Evolutionary conservation across 1,140 invertebrate species (phyloP).

Genomic region (Chlorops oryzae): DNA sequence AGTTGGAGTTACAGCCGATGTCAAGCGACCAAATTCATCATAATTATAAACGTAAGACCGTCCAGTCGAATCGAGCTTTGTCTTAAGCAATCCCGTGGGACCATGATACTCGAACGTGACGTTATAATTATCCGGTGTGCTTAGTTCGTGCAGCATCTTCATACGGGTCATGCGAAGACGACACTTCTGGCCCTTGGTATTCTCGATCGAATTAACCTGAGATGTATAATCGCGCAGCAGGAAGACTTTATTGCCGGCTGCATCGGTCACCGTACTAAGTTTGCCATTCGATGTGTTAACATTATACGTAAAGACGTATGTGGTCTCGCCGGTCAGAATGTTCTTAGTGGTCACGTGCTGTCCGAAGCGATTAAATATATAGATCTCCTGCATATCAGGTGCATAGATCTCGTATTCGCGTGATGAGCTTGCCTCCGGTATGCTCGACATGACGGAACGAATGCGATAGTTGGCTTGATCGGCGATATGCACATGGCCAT

Average conservation of each 20-base stretch:
- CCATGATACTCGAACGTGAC: constrained; percentile 90
- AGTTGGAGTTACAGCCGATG: constrained; percentile 84
- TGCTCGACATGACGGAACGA: constrained; percentile 84
- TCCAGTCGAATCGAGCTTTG: constrained; percentile 83
- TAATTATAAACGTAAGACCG: constrained; percentile 91
- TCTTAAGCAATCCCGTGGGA: constrained; percentile 78
- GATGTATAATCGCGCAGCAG: constrained; percentile 81
- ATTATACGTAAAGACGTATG: constrained; percentile 91
- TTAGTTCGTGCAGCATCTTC: constrained; percentile 81
- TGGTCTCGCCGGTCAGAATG: constrained; percentile 84
- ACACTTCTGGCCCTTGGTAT: constrained; percentile 89
- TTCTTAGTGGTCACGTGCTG: constrained; percentile 90
- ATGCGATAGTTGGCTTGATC: constrained; percentile 90
- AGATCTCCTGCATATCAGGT: constrained; percentile 91
- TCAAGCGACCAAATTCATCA: constrained; percentile 87
- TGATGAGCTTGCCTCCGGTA: constrained; percentile 75
- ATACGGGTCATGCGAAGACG: constrained; percentile 80
- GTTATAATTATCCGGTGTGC: constrained; percentile 85
- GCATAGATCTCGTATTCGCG: constrained; percentile 92
- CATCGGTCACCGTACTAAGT: constrained; percentile 84
- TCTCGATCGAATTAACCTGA: constrained; percentile 88
- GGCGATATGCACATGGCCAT: constrained; percentile 88
- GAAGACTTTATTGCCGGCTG: constrained; percentile 89
- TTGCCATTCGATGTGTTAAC: constrained; percentile 95
- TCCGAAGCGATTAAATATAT: constrained; percentile 92